A percentile compares a stretch with the other conserved stretches of the same genome.
Conservation (phyloP, 92 coral and sea anemone species). For the Zoanthus gigantus region DNA sequence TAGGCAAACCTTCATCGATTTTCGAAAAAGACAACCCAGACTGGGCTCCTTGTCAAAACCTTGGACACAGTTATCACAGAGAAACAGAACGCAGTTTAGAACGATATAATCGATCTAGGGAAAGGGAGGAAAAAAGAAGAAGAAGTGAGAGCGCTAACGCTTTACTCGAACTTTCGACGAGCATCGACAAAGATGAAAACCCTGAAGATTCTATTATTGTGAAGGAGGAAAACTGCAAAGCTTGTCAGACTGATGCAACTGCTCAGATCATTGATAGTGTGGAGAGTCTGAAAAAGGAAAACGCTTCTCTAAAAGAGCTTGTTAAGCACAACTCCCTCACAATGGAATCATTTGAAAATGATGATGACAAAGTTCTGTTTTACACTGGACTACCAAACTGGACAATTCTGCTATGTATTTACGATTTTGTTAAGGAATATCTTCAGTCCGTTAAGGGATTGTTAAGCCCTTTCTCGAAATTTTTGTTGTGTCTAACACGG, state of each 20-base stretch:
- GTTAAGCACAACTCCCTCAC: constrained; percentile 34
- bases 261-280: not conserved
- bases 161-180: constrained; percentile 1
- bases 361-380: constrained; percentile 52
- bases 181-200: constrained; percentile 8
- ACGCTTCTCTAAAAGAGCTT: constrained; percentile 37
- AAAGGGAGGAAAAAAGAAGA: constrained; percentile 49
- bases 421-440: constrained; percentile 41
- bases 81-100: constrained; percentile 38
- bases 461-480: constrained; percentile 48
- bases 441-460: constrained; percentile 46
- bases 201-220: not conserved
- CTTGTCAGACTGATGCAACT: constrained; percentile 26
- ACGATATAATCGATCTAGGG: constrained; percentile 27
- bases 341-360: not conserved
- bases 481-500: constrained; percentile 45
- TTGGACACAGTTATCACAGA: constrained; percentile 15
- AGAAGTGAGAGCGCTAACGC: constrained; percentile 42
- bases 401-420: constrained; percentile 47
- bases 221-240: not conserved
- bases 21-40: constrained; percentile 57
- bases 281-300: constrained; percentile 18
- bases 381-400: constrained; percentile 20
- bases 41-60: constrained; percentile 53
- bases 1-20: constrained; percentile 59